Evolutionary conservation across 2,113 vertebrate genomes (phyloP).

Genomic region (Oxygymnocypris stewartii): DNA sequence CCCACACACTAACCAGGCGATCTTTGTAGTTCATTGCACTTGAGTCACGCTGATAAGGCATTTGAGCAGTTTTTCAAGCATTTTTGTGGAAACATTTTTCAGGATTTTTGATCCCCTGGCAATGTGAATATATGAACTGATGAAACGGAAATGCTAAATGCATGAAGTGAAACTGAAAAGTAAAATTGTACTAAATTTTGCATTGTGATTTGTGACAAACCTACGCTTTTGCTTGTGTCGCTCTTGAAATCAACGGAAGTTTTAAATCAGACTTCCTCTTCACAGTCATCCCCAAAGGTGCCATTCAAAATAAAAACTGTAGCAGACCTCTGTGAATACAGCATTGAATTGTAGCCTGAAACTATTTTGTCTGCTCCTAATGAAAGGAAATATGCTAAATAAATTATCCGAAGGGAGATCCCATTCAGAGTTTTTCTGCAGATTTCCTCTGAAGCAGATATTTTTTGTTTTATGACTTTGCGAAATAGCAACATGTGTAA

Average conservation of each 20-base stretch:
- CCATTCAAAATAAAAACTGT: neutral
- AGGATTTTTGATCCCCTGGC: no score
- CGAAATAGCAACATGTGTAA: slow-evolving; percentile 31
- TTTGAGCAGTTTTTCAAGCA: no score
- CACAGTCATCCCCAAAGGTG: neutral
- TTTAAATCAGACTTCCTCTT: neutral
- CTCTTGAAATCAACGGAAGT: neutral
- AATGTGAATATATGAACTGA: no score
- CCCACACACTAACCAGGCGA: neutral
- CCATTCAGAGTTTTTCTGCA: slow-evolving; percentile 12
- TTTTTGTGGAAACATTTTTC: no score
- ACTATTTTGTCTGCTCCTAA: neutral
- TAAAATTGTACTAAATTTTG: no score
- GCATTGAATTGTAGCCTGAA: neutral
- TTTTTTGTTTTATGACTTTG: neutral
- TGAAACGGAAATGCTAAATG: no score
- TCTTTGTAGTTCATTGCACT: neutral
- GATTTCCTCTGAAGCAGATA: slow-evolving; percentile 14
- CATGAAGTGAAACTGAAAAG: no score
- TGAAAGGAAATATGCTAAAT: slow-evolving; percentile 18
- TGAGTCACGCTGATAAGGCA: neutral
- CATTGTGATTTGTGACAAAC: no score
- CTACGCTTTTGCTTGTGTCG: neutral
- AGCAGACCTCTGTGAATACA: neutral
- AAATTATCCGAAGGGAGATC: neutral